These are phyloP conservation scores for Peribatodes rhomboidaria DNA, from an alignment of 2,888 invertebrate species.

Conservation along the genomic window DNA sequence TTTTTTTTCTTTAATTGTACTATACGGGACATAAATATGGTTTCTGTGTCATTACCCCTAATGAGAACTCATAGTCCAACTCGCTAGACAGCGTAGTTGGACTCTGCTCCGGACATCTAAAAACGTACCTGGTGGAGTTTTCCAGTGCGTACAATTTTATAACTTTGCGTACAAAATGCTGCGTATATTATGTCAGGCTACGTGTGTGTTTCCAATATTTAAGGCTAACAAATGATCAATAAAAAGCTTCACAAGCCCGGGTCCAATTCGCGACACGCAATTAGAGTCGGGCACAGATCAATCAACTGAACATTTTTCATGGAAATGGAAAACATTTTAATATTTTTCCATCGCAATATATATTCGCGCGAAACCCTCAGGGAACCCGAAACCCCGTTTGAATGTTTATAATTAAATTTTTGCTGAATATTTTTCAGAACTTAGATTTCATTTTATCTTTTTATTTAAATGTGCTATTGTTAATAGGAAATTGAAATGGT, in stretches of 20 bases:
- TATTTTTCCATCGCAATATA: slow-evolving; percentile 20
- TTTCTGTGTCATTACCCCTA: too few relatives aligned
- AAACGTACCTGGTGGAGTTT: not conserved
- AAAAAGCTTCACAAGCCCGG: slow-evolving; percentile 7
- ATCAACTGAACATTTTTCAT: slow-evolving; percentile 27
- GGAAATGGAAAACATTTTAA: slow-evolving; percentile 27
- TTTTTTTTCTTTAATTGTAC: too few relatives aligned
- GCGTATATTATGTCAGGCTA: not conserved
- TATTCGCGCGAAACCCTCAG: slow-evolving; percentile 7
- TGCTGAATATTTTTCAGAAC: slow-evolving; percentile 1
- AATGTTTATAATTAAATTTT: slow-evolving; percentile 6
- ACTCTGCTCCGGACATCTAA: too few relatives aligned
- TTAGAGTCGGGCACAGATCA: slow-evolving; percentile 23
- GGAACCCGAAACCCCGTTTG: slow-evolving; percentile 10
- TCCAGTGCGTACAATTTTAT: not conserved
- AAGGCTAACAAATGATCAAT: slow-evolving; percentile 19
- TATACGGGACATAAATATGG: too few relatives aligned
- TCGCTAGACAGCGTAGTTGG: too few relatives aligned
- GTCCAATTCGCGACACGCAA: slow-evolving; percentile 13
- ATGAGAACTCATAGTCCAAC: too few relatives aligned
- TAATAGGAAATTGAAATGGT: not conserved
- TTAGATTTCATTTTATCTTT: not conserved
- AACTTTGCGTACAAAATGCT: not conserved
- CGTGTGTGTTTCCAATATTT: not conserved
- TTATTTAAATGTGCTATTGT: not conserved